Base-by-base conservation (phyloP, 2,888 invertebrate species). In the Cerastoderma edule region DNA sequence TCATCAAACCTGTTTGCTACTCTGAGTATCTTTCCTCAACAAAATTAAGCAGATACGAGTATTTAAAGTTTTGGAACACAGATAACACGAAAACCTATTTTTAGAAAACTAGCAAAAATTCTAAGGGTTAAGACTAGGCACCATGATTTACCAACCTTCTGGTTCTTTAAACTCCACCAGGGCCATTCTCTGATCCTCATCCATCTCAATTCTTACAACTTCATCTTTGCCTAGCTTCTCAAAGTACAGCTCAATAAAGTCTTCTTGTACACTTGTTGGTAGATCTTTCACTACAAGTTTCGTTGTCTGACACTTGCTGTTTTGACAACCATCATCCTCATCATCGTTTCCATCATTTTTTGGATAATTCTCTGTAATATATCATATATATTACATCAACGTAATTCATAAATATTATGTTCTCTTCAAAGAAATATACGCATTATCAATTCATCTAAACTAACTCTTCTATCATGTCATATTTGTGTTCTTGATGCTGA, bases 231-330 rank as follows among this genome's bases (percentile, higher is more conserved):
- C 66, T 24, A 50, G 16, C 53, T 67, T 67, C 60, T 60, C 67
- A 67, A 72, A 72, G 22, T 63, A 67, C 16, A 60, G 39, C 35
- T 67, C 30, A 16, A 72, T 30, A 53, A 44, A 72, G 1, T 72
- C 72, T 33, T 28, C 22, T 60, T 72, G 22, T 1, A 28, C 60
- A 22, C 33, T 44, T 27, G 30, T n/a, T 39, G 72, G 72, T 50
- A 72, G 30, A 56, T 65, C 56, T 39, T 54, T 65, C 1, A 71
- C 33, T 16, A 71, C 19, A 19, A 74, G 19, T 33, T 74, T 68
- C 28, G 35, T 46, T 22, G 64, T 60, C 27, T 5, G 8, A 6
- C 24, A n/a, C 24, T 53, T 24, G 22, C 10, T 53, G n/a, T n/a
- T 24, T 22, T 53, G 27, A 53, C 4, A 10, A 22, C 27, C 27